Evolutionary conservation across 2,113 vertebrate genomes (phyloP), one percentile per base, ranked within the genome.

Genomic region (Mirza zaza): DNA sequence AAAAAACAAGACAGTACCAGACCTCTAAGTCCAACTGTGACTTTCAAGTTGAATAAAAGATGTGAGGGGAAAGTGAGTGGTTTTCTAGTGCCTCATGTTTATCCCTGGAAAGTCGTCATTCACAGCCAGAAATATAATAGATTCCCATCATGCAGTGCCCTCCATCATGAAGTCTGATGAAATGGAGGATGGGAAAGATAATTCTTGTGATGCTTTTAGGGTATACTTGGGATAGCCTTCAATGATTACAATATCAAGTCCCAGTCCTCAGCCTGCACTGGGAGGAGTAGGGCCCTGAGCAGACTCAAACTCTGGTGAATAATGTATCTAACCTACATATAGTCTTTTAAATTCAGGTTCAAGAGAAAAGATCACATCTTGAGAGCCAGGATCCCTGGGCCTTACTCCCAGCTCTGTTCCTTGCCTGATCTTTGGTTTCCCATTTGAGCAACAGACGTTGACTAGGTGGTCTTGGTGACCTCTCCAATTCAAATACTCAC

Each of bases 401-500:
- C 17, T 6, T 75, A 85, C 21, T 81, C n/a, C 23, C 52, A 77
- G 39, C 21, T 94, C 52, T 92, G 15, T 65, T 90, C 4, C 34
- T 39, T 81, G 61, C 52, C 13, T 94, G 67, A 83, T 18, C 13
- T 36, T 95, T 83, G 36, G 17, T 93, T 95, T 87, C 39, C 75
- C 25, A 50, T 17, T 87, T 79, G 95, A 59, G 18, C 29, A 92
- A 45, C 10, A 81, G 3, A 95, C 8, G 18, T 59, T 87, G 34
- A 95, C 34, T 89, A 77, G 2, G 89, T 83, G 36, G 20, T 52
- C 20, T 76, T 71, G 25, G 25, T 88, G 59, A 5, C 34, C 11
- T 93, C 34, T 90, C n/a, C 29, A 89, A 76, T 48, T 93, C 45
- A 83, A 95, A 92, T 6, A 80, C 84, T 76, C 13, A 63, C 57